phyloP scores from a whole-genome alignment of 2,113 vertebrate species.

The Ia io region DNA sequence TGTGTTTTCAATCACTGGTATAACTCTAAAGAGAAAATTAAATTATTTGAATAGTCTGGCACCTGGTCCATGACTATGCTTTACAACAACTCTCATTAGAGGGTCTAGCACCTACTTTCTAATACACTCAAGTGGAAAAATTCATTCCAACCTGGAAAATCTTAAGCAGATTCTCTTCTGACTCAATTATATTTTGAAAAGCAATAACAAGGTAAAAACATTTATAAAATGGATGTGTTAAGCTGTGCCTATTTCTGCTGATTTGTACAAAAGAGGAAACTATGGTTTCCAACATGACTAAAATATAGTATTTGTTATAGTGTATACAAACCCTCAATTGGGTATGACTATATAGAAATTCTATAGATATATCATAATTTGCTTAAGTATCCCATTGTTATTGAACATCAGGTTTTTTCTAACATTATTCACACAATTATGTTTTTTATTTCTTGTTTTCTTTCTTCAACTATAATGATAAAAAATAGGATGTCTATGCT shows the following conservation, averaged over 20 bases:
- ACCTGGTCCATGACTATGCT: not conserved
- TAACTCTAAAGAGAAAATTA: constrained; percentile 23
- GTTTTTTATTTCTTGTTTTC: not conserved
- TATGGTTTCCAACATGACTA: not conserved
- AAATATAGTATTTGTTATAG: not conserved
- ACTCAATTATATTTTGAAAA: constrained; percentile 55
- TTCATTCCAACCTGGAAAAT: constrained; percentile 48
- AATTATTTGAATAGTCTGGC: constrained; percentile 18
- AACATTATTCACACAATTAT: not conserved
- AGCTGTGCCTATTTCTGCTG: not conserved
- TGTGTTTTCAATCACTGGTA: not conserved
- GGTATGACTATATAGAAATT: not conserved
- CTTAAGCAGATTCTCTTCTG: constrained; percentile 41
- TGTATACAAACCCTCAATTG: not conserved
- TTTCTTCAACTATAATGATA: constrained; percentile 11
- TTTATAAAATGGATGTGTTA: not conserved
- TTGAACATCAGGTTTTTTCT: not conserved
- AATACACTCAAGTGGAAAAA: constrained; percentile 41
- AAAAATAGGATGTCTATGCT: not conserved
- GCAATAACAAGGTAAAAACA: not conserved
- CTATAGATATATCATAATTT: not conserved
- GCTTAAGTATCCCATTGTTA: not conserved
- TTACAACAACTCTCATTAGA: not conserved
- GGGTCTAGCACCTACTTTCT: not conserved
- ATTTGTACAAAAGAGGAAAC: not conserved